Conservation (phyloP, 2,888 invertebrate species). For the Melanostoma scalare region DNA sequence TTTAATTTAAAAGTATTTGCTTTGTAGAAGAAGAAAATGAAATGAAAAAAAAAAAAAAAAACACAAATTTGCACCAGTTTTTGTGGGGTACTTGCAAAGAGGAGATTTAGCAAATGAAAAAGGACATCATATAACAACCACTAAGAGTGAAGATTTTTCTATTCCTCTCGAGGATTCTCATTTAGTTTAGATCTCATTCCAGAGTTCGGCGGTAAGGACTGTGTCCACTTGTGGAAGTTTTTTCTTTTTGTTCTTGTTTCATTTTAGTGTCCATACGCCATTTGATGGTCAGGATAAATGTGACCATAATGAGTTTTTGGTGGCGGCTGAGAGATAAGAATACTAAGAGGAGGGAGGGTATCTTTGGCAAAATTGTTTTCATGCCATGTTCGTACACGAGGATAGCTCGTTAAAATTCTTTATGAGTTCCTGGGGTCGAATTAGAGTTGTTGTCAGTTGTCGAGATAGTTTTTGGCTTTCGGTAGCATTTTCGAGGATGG, state of each 20-base stretch:
- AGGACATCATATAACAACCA: conserved; percentile 20
- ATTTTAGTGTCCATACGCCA: conserved; percentile 50
- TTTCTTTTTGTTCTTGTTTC: conserved; percentile 37
- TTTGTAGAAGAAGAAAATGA: background rate
- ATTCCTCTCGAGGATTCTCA: conserved; percentile 33
- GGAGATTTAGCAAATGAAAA: conserved; percentile 41
- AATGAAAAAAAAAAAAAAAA: conserved; percentile 14
- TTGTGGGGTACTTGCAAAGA: conserved; percentile 2
- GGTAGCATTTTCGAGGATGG: conserved; percentile 10
- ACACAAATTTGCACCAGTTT: conserved; percentile 18
- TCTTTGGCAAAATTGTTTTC: conserved; percentile 49
- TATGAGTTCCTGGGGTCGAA: conserved; percentile 63
- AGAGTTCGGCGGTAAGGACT: conserved; percentile 11
- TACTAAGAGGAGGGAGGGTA: background rate
- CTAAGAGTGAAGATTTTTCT: conserved; percentile 9
- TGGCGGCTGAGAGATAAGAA: conserved; percentile 54
- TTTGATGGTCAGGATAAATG: conserved; percentile 70
- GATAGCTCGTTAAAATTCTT: conserved; percentile 70
- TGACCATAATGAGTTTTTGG: conserved; percentile 73
- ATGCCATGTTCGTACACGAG: conserved; percentile 33
- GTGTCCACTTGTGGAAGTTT: conserved; percentile 61
- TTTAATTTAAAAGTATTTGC: conserved; percentile 55
- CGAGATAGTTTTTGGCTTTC: conserved; percentile 56
- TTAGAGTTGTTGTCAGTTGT: conserved; percentile 60
- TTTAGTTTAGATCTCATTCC: conserved; percentile 46